Evolutionary conservation across 2,113 vertebrate genomes (phyloP).

Genomic region (Chaetorhynchus papuensis): DNA sequence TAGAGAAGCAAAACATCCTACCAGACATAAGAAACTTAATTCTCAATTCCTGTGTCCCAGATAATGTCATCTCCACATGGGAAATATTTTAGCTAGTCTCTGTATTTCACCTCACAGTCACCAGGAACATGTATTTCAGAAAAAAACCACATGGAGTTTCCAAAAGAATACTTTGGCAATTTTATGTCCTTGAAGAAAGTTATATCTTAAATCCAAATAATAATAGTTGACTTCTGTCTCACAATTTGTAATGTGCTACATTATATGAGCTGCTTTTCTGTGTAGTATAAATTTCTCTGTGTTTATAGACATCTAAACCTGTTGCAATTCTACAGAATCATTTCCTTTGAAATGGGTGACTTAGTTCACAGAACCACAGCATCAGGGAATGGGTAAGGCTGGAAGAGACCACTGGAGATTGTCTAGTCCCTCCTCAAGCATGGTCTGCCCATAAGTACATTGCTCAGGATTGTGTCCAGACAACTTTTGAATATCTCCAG

Average conservation of each 20-base stretch:
- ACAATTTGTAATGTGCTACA: not conserved
- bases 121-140: not conserved
- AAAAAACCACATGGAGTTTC: not conserved
- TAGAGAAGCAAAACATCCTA: not conserved
- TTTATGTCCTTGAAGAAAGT: not conserved
- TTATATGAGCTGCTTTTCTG: not conserved
- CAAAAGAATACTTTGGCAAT: not conserved
- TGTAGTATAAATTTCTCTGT: not conserved
- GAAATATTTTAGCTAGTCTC: not conserved
- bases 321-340: not conserved
- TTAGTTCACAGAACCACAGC: not conserved
- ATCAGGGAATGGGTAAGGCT: not conserved
- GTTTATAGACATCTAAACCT: not conserved
- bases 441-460: not conserved
- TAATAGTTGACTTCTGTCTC: not conserved
- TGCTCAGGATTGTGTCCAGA: not conserved
- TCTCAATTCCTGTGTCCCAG: rapidly evolving
- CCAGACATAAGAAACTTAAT: not conserved
- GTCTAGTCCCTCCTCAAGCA: not conserved
- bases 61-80: not conserved
- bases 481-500: not conserved
- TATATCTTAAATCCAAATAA: not conserved
- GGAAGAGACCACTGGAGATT: not conserved
- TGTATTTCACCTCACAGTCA: not conserved
- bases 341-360: not conserved